Conservation (phyloP, 2,888 invertebrate species). For the Eristalis intricaria region DNA sequence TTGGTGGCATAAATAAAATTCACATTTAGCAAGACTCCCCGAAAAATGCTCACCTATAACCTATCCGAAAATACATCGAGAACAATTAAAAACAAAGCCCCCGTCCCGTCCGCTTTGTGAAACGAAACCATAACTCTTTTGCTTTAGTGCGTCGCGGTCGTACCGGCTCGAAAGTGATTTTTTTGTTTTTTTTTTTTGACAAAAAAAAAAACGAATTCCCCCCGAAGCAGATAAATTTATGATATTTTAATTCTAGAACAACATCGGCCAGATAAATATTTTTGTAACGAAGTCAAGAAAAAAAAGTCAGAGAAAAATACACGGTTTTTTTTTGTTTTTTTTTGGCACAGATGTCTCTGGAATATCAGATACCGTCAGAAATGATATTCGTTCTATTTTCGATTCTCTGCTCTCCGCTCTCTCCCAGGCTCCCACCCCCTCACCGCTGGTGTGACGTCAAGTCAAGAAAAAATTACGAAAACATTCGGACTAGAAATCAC, state of each 20-base stretch:
- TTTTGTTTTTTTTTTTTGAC: too few species aligned
- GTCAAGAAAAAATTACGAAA: slow-evolving; percentile 9
- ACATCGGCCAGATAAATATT: background rate
- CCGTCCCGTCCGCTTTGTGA: background rate
- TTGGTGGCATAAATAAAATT: background rate
- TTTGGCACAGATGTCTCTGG: slow-evolving; percentile 62
- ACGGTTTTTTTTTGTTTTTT: background rate
- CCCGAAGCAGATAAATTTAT: background rate
- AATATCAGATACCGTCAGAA: slow-evolving; percentile 29
- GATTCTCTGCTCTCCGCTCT: background rate
- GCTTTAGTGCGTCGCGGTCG: background rate
- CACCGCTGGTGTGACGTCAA: slow-evolving; percentile 39
- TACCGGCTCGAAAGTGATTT: background rate
- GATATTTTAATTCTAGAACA: background rate
- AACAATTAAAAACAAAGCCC: background rate
- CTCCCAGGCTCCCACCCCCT: background rate
- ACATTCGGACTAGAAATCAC: slow-evolving; percentile 6
- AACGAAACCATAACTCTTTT: background rate
- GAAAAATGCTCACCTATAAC: background rate
- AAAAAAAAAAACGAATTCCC: background rate
- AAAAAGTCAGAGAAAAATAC: background rate
- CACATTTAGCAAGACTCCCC: background rate
- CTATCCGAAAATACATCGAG: background rate
- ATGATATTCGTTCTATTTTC: slow-evolving; percentile 46
- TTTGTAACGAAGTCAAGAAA: background rate